Base-by-base conservation (phyloP, 2,797 vertebrate genomes). In the Sorex maritimensis region DNA sequence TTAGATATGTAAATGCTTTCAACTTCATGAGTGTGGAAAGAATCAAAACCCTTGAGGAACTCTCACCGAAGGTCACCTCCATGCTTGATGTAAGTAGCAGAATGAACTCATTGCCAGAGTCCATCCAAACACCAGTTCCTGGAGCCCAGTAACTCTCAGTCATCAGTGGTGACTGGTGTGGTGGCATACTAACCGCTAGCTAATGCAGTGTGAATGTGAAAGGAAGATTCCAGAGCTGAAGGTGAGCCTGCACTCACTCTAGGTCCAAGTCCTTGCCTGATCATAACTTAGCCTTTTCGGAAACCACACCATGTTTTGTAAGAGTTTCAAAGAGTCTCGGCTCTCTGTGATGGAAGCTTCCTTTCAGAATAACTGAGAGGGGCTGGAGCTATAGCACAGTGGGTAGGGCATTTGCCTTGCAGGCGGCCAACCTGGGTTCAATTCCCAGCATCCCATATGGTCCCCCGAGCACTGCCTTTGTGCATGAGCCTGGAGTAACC, bases 11-110 rank as follows among this genome's bases (percentile, higher is more conserved):
- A 96, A 99, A 98, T 92, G 97, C 98, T 38, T 98, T 98, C 87
- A 98, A 98, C 73, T 97, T 98, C 96, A 97, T 94, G 34, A 93
- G 96, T 23, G 93, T 98, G 69, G 98, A 98, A 89, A 96, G 93
- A 79, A 98, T 99, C 85, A 98, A 98, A 96, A 99, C 98, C 5
- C 99, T 99, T 98, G 99, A 99, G 96, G 98, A 99, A 87, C 97
- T 98, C 79, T 97, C 98, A 13, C 97, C 98, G 11, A 96, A 98
- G 90, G 95, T 98, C 93, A 97, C 73, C 0, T 96, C 96, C 65
- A 88, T 96, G 63, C 97, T 97, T 86, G 98, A 99, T 13, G 99
- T 99, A 98, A 98, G 98, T 97, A 88, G 88, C 61, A 81, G 83
- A 6, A 44, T 79, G 72, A 14, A 30, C 26, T 21, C 24, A 68